Evolutionary conservation across 2,113 vertebrate species (phyloP).

Genomic region (Zonotrichia leucophrys): DNA sequence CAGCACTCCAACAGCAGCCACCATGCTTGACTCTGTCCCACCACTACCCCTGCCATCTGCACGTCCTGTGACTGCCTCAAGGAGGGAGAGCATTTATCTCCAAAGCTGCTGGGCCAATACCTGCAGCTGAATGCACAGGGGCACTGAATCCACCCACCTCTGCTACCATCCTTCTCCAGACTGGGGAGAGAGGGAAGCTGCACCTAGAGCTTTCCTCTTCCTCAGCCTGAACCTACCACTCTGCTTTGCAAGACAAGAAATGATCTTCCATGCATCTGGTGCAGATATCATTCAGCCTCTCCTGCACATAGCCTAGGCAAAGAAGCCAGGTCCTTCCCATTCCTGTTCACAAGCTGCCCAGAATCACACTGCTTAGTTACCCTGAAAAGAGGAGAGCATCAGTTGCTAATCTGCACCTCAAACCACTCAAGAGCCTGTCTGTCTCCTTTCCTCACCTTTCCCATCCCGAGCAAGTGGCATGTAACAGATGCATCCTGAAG

Average conservation of each 20-base stretch:
- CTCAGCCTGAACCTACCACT: not conserved
- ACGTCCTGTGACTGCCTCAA: not conserved
- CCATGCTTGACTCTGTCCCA: not conserved
- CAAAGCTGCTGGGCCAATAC: not conserved
- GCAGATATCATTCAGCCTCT: not conserved
- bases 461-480: not conserved
- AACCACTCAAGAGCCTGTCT: not conserved
- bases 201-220: not conserved
- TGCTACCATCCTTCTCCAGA: not conserved
- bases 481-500: not conserved
- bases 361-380: not conserved
- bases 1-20: not conserved
- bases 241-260: not conserved
- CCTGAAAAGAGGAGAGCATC: rapidly evolving
- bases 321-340: not conserved
- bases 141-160: not conserved
- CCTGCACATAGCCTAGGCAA: not conserved
- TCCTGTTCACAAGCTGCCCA: not conserved
- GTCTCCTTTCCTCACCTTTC: not conserved
- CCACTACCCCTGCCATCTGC: not conserved
- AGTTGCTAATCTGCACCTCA: not conserved
- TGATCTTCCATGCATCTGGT: not conserved
- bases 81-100: not conserved
- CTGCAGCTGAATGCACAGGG: too few species aligned
- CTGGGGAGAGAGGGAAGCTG: not conserved